phyloP scores from a whole-genome alignment of 2,888 invertebrate genomes.

The Mythimna vitellina region DNA sequence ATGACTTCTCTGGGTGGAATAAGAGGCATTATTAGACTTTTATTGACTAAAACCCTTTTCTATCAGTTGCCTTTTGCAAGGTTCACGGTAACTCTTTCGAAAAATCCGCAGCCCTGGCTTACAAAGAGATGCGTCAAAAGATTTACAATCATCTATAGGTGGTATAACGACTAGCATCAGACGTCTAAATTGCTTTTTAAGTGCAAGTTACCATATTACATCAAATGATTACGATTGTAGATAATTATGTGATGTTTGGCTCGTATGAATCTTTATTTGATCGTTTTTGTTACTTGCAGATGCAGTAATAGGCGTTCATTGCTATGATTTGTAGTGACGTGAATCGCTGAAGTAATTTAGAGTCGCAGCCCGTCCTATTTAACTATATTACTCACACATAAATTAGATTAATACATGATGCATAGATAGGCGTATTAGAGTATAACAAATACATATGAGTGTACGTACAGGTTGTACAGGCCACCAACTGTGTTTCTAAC shows the following conservation, averaged over 20 bases:
- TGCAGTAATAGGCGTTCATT: conserved; percentile 50
- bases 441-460: background rate
- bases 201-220: conserved; percentile 28
- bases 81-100: background rate
- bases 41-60: too few species aligned
- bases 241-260: conserved; percentile 32
- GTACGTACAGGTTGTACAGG: too few species aligned
- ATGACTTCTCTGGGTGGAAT: too few species aligned
- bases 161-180: conserved; percentile 16
- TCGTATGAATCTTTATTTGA: conserved; percentile 33
- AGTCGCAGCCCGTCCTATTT: conserved; percentile 32
- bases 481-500: background rate
- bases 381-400: conserved; percentile 31
- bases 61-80: too few species aligned
- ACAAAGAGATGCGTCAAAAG: conserved; percentile 2
- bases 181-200: conserved; percentile 35
- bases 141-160: conserved; percentile 8
- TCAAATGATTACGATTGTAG: conserved; percentile 23
- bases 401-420: conserved; percentile 13
- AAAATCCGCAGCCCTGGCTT: background rate
- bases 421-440: conserved; percentile 4
- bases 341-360: conserved; percentile 48
- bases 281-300: conserved; percentile 27
- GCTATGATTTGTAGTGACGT: conserved; percentile 56
- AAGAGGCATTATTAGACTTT: too few species aligned